A percentile compares a stretch with the other conserved stretches of the same genome.
phyloP scores from a whole-genome alignment of 2,888 invertebrate genomes.

The Orthosia gracilis region DNA sequence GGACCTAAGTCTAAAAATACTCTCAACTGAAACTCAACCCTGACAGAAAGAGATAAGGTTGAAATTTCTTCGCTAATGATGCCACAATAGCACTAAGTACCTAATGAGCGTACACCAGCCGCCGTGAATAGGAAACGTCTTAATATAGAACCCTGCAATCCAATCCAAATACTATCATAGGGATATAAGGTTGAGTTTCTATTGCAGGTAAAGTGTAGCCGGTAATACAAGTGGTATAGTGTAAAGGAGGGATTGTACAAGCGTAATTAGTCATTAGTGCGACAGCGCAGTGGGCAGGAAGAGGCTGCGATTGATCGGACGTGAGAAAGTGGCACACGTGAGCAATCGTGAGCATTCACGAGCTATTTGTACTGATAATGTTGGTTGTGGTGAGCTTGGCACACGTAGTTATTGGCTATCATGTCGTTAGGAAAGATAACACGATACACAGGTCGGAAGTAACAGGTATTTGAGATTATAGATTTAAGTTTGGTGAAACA shows the following conservation, averaged over 20 bases:
- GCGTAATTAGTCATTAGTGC: conserved; percentile 89
- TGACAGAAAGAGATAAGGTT: conserved; percentile 39
- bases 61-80: conserved; percentile 49
- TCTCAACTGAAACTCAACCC: conserved; percentile 53
- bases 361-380: conserved; percentile 59
- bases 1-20: conserved; percentile 70
- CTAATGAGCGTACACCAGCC: conserved; percentile 85
- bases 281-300: conserved; percentile 87
- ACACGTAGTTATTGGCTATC: conserved; percentile 31
- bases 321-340: conserved; percentile 71
- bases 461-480: not conserved
- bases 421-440: conserved; percentile 16
- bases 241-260: conserved; percentile 84
- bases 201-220: conserved; percentile 54
- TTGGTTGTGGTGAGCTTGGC: conserved; percentile 40
- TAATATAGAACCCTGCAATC: conserved; percentile 65
- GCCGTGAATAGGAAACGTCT: conserved; percentile 77
- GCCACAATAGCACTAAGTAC: conserved; percentile 83
- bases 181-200: conserved; percentile 70
- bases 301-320: conserved; percentile 85
- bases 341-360: conserved; percentile 56
- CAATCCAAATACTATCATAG: conserved; percentile 58
- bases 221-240: conserved; percentile 77
- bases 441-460: not conserved
- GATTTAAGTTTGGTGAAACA: conserved; percentile 1